A percentile compares a stretch with the other conserved stretches of the same genome.
phyloP scores from a whole-genome alignment of 2,888 invertebrate species.

The Pachymerium ferrugineum region DNA sequence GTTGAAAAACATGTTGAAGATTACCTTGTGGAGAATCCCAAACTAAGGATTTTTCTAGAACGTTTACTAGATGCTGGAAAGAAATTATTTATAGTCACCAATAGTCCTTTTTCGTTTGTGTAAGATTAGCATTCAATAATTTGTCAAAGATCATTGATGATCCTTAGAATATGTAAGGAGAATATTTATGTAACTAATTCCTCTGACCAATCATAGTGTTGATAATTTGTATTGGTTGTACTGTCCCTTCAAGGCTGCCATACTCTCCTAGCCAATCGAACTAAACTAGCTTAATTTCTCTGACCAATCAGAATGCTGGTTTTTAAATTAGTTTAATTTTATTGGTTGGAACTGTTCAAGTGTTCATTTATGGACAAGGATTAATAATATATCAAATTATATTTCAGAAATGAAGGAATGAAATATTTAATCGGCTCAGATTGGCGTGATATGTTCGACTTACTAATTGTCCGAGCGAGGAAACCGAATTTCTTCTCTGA shows the following conservation, averaged over 20 bases:
- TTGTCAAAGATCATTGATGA: background rate
- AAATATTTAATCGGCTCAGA: slow-evolving; percentile 75
- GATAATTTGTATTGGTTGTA: no score
- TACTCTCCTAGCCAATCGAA: no score
- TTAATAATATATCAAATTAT: slow-evolving; percentile 35
- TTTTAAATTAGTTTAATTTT: slow-evolving; percentile 32
- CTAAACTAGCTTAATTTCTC: no score
- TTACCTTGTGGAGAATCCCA: slow-evolving; percentile 70
- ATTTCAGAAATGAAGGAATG: slow-evolving; percentile 80
- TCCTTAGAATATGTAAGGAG: no score
- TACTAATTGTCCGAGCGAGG: slow-evolving; percentile 87
- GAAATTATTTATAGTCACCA: slow-evolving; percentile 90
- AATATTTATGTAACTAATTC: background rate
- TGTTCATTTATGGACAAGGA: slow-evolving; percentile 28
- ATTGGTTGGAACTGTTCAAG: slow-evolving; percentile 52
- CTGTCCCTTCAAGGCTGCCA: no score
- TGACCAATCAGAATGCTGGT: no score
- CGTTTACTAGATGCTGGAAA: slow-evolving; percentile 68
- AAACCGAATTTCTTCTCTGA: slow-evolving; percentile 96
- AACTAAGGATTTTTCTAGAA: slow-evolving; percentile 68
- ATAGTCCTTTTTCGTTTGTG: slow-evolving; percentile 95
- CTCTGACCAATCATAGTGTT: background rate
- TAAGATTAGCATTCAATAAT: slow-evolving; percentile 38
- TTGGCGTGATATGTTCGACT: slow-evolving; percentile 89
- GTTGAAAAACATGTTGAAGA: slow-evolving; percentile 72